phyloP scores from a whole-genome alignment of 2,888 invertebrate species.

The Drosophila paranaensis region DNA sequence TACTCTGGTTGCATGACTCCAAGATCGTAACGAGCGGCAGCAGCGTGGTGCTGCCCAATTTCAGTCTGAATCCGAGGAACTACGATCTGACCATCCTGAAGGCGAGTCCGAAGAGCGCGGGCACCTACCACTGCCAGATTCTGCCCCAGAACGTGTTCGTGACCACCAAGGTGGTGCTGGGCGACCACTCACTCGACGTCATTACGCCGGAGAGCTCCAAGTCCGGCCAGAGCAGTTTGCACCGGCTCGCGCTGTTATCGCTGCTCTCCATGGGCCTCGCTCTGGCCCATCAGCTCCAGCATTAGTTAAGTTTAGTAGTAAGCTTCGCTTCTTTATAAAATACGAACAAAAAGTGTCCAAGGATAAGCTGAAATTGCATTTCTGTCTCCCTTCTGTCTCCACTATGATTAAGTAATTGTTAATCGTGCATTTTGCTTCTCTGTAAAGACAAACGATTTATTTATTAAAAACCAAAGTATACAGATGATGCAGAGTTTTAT shows the following conservation, averaged over 20 bases:
- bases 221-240: slow-evolving; percentile 52
- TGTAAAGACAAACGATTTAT: slow-evolving; percentile 77
- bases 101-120: slow-evolving; percentile 62
- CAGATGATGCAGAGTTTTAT: slow-evolving; percentile 33
- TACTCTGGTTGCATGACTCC: slow-evolving; percentile 67
- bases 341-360: slow-evolving; percentile 25
- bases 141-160: slow-evolving; percentile 54
- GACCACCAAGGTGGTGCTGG: slow-evolving; percentile 59
- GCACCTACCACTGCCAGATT: slow-evolving; percentile 67
- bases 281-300: slow-evolving; percentile 17
- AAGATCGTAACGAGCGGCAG: slow-evolving; percentile 57
- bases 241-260: slow-evolving; percentile 16
- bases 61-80: slow-evolving; percentile 49
- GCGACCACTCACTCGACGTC: slow-evolving; percentile 64
- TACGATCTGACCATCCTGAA: slow-evolving; percentile 69
- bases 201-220: slow-evolving; percentile 75
- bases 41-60: slow-evolving; percentile 55
- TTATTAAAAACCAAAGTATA: slow-evolving; percentile 80
- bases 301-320: slow-evolving; percentile 53
- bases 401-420: slow-evolving; percentile 63
- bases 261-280: slow-evolving; percentile 23
- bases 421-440: slow-evolving; percentile 60
- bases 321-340: slow-evolving; percentile 26
- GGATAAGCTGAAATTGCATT: slow-evolving; percentile 44
- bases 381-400: slow-evolving; percentile 42